Evolutionary conservation across 2,797 vertebrate species (phyloP).

Genomic region (Cheirogaleus major): DNA sequence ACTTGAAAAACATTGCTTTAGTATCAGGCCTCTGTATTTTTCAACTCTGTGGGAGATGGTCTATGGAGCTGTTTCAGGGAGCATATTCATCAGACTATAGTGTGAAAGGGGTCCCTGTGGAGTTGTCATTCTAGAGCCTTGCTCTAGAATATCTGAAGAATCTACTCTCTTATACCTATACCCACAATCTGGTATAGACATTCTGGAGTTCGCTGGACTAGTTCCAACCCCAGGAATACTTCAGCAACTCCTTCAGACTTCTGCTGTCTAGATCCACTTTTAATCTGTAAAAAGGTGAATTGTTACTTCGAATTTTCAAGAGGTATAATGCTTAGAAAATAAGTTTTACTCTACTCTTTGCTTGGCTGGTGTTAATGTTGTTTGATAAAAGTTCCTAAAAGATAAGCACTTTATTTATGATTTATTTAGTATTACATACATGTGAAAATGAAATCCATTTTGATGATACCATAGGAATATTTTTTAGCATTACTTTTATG

Average conservation of each 20-base stretch:
- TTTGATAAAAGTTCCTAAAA: not conserved
- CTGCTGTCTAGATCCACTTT: conserved; percentile 1
- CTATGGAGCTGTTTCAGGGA: not conserved
- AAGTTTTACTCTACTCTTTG: conserved; percentile 42
- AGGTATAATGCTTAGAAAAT: conserved; percentile 32
- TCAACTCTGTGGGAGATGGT: not conserved
- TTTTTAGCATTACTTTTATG: conserved; percentile 48
- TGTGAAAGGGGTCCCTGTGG: not conserved
- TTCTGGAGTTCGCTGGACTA: not conserved
- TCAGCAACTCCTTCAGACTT: not conserved
- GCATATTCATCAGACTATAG: not conserved
- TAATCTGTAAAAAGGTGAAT: conserved; percentile 3
- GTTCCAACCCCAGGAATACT: not conserved
- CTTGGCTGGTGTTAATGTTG: not conserved
- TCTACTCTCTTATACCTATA: not conserved
- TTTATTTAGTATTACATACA: not conserved
- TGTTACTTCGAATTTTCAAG: conserved; percentile 36
- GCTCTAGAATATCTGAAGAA: not conserved
- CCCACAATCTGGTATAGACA: not conserved
- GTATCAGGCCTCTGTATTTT: not conserved
- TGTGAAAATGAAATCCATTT: conserved; percentile 48
- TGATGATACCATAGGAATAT: not conserved
- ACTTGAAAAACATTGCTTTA: conserved; percentile 6
- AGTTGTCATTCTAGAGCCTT: not conserved
- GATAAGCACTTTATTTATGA: not conserved